A percentile compares a stretch with the other conserved stretches of the same genome.
phyloP scores from a whole-genome alignment of 2,888 invertebrate genomes.

The Zelleria hepariella region DNA sequence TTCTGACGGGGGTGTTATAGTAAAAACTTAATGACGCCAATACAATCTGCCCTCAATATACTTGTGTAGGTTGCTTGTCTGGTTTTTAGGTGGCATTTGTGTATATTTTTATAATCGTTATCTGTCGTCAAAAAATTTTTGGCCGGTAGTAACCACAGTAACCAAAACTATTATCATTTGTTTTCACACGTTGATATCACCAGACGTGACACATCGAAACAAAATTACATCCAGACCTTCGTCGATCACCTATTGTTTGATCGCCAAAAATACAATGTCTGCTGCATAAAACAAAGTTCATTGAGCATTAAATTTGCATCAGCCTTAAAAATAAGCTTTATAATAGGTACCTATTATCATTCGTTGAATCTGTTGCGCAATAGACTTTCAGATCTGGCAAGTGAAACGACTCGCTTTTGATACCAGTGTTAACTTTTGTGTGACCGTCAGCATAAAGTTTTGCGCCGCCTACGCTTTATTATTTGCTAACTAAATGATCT shows the following conservation, averaged over 20 bases:
- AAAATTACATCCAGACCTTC: not conserved
- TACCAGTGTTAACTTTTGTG: not conserved
- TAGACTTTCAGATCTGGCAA: not conserved
- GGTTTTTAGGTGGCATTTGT: no score
- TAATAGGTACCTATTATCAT: not conserved
- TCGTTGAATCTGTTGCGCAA: not conserved
- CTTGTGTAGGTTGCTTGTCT: no score
- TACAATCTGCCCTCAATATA: slow-evolving; percentile 20
- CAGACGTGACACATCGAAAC: not conserved
- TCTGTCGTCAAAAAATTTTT: no score
- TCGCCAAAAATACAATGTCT: not conserved
- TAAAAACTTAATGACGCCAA: slow-evolving; percentile 16
- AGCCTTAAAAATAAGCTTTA: not conserved
- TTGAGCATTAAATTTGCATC: no score
- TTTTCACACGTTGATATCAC: not conserved
- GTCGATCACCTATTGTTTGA: not conserved
- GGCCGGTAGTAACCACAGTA: no score
- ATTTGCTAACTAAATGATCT: slow-evolving; percentile 36
- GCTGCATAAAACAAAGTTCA: not conserved
- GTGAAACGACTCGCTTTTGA: not conserved
- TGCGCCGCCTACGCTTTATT: slow-evolving; percentile 39
- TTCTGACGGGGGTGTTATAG: slow-evolving; percentile 18
- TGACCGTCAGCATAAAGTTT: slow-evolving; percentile 30
- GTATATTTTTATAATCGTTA: no score
- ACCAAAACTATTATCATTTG: slow-evolving; percentile 5